phyloP scores from a whole-genome alignment of 2,797 vertebrate species.

The Phrynocephalus forsythii region DNA sequence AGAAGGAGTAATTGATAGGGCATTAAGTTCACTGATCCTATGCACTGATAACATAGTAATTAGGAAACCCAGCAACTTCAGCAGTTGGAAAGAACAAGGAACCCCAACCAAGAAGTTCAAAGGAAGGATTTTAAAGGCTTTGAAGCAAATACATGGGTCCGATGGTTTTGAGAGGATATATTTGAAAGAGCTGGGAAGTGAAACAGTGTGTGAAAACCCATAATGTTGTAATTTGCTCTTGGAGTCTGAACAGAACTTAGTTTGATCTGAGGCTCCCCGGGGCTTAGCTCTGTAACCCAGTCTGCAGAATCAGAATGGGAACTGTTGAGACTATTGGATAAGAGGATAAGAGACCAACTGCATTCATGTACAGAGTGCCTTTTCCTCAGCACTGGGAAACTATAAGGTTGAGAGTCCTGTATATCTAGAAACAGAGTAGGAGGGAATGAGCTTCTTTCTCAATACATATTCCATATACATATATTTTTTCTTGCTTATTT shows the following conservation, averaged over 20 bases:
- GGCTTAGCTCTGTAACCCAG: conserved; percentile 5
- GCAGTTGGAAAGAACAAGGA: conserved; percentile 53
- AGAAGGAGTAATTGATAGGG: conserved; percentile 45
- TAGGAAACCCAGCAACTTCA: conserved; percentile 48
- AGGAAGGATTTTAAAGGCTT: conserved; percentile 55
- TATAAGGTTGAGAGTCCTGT: not conserved
- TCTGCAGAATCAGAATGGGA: not conserved
- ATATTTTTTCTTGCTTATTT: not conserved
- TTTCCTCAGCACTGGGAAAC: not conserved
- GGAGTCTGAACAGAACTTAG: conserved; percentile 37
- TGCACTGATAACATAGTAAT: conserved; percentile 50
- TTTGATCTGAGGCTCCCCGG: conserved; percentile 18
- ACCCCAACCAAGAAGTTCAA: conserved; percentile 51
- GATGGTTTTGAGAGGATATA: conserved; percentile 48
- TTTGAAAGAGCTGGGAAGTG: conserved; percentile 46
- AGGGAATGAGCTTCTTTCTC: not conserved
- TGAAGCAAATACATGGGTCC: conserved; percentile 28
- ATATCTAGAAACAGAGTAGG: not conserved
- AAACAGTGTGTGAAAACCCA: conserved; percentile 52
- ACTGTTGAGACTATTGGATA: not conserved
- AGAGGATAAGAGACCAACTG: conserved; percentile 6
- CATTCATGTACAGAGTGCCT: conserved; percentile 2
- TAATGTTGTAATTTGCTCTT: conserved; percentile 49
- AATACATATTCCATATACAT: not conserved
- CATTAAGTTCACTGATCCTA: conserved; percentile 52